Conservation (phyloP, 2,888 invertebrate genomes). For the Diploptera punctata region DNA sequence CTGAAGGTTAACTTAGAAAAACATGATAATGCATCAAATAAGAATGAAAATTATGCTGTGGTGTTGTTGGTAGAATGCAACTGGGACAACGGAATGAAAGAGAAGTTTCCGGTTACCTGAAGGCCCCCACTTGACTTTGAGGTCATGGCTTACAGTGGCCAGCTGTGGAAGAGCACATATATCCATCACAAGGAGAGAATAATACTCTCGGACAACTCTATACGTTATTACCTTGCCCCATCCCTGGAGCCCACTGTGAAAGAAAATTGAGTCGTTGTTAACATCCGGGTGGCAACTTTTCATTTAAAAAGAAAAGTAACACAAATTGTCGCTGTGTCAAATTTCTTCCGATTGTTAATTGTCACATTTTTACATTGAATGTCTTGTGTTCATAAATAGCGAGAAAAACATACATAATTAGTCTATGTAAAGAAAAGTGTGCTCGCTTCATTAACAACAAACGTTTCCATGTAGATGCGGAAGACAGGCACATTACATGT, state of each 20-base stretch:
- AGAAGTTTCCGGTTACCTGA: no score
- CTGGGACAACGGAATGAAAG: no score
- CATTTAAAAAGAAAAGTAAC: neutral
- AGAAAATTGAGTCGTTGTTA: neutral
- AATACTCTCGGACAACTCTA: neutral
- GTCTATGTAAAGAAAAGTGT: neutral
- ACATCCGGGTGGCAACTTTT: neutral
- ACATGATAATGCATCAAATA: no score
- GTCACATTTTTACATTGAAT: neutral
- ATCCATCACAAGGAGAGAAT: neutral
- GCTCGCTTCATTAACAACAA: slow-evolving; percentile 6
- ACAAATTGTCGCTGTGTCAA: slow-evolving; percentile 15
- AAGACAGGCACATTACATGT: slow-evolving; percentile 33
- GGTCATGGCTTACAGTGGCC: no score
- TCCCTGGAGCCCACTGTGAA: neutral
- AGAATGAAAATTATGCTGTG: no score
- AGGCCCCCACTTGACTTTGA: no score
- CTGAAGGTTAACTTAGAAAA: no score
- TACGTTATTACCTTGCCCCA: neutral
- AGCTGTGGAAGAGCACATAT: no score
- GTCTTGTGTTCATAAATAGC: neutral
- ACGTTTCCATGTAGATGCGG: neutral
- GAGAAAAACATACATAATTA: slow-evolving; percentile 3
- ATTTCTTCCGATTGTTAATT: slow-evolving; percentile 4
- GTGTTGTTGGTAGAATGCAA: no score